Conservation (phyloP, 2,113 vertebrate species). For the Myiagra hebetior region DNA sequence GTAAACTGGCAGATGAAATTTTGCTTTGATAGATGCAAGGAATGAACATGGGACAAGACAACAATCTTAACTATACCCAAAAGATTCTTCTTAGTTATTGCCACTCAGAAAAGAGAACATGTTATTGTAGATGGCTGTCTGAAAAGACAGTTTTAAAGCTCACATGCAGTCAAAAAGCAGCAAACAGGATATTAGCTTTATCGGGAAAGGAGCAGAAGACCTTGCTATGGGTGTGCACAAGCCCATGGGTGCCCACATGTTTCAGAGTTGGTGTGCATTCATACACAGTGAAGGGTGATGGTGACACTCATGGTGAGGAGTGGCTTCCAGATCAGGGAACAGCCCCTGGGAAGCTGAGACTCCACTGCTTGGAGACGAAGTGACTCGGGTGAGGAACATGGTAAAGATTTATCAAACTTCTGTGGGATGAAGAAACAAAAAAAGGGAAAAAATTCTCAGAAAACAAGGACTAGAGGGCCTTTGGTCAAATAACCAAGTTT, state of each 20-base stretch:
- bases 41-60: neutral
- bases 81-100: neutral
- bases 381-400: neutral
- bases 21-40: neutral
- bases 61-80: neutral
- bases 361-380: neutral
- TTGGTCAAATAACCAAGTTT: neutral
- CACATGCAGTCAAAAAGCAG: neutral
- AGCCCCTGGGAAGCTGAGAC: neutral
- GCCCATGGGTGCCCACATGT: neutral
- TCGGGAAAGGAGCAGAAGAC: neutral
- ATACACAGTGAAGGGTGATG: neutral
- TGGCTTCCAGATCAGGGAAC: neutral
- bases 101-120: neutral
- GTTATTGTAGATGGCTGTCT: neutral
- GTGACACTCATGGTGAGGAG: neutral
- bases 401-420: neutral
- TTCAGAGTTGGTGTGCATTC: neutral
- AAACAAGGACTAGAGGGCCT: neutral
- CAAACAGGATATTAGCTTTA: neutral
- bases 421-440: neutral
- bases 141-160: neutral
- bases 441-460: neutral
- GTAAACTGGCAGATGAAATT: neutral
- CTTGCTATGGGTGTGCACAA: neutral